Percentiles rank a stretch among this genome's conserved stretches.
Conservation (phyloP, 2,113 vertebrate species). For the Montifringilla adamsi region DNA sequence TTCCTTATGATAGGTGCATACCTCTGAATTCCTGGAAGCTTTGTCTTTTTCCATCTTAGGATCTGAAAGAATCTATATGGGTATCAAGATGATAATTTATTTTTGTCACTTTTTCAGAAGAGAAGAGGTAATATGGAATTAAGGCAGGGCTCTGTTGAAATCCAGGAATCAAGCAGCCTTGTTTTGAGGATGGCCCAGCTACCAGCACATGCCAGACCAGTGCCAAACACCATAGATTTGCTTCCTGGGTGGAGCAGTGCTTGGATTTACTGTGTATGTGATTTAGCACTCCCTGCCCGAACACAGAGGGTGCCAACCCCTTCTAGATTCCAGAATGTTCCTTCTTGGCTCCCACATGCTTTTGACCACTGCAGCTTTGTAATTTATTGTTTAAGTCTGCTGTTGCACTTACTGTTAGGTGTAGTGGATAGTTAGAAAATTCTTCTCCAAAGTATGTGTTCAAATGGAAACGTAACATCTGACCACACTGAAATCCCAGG, state of each 20-base stretch:
- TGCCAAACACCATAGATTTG: background rate
- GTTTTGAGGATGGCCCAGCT: background rate
- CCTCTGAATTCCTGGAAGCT: background rate
- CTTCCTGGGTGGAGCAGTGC: background rate
- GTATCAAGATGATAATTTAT: background rate
- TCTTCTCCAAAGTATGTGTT: background rate
- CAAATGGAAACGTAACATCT: background rate
- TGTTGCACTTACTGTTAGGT: background rate
- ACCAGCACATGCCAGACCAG: fast-evolving
- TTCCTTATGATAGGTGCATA: background rate
- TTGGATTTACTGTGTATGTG: background rate
- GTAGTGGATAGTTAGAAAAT: background rate
- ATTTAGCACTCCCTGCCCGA: background rate
- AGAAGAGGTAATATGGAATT: background rate
- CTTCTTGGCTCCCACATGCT: background rate
- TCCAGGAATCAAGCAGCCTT: background rate
- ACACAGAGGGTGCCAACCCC: background rate
- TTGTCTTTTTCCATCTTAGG: background rate
- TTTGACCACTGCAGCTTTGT: background rate
- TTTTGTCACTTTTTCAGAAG: background rate
- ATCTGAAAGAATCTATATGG: background rate
- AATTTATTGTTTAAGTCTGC: background rate
- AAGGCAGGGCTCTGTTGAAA: background rate
- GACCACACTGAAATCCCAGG: background rate
- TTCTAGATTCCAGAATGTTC: background rate